A percentile compares a stretch with the other conserved stretches of the same genome.
These are phyloP conservation scores for Onthophagus taurus DNA, from an alignment of 1,140 invertebrate species.

Conservation along the genomic window DNA sequence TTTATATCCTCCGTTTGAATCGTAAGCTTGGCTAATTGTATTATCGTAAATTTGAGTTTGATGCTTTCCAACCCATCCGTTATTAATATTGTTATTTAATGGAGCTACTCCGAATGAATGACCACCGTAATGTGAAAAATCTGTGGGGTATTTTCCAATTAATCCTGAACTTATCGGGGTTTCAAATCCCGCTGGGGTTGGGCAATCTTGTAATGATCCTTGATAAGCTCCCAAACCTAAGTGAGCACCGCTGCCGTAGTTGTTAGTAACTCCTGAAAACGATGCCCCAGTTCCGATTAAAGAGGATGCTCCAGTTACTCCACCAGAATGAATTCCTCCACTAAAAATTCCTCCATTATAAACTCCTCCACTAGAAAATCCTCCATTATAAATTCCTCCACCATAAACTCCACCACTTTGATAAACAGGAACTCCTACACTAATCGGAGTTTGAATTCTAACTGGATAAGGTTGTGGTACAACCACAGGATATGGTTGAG, in stretches of 20 bases:
- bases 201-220: no score
- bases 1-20: constrained; percentile 22
- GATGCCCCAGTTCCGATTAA: no score
- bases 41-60: no score
- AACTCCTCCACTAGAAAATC: constrained; percentile 8
- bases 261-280: no score
- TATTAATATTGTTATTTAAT: no score
- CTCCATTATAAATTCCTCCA: constrained; percentile 6
- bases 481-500: constrained; percentile 7
- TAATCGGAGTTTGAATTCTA: no score
- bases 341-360: neutral
- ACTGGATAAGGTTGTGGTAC: constrained; percentile 5
- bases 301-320: neutral
- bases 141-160: neutral
- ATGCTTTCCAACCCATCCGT: no score
- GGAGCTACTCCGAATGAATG: no score
- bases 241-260: no score
- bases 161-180: neutral
- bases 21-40: constrained; percentile 18
- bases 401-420: neutral
- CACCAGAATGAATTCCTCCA: neutral
- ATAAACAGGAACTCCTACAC: no score
- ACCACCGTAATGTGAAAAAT: no score
- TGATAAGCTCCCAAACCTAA: no score
- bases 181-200: neutral